Evolutionary conservation across 2,888 invertebrate genomes (phyloP), one percentile per base, ranked within the genome.

Genomic region (Ochropleura plecta): DNA sequence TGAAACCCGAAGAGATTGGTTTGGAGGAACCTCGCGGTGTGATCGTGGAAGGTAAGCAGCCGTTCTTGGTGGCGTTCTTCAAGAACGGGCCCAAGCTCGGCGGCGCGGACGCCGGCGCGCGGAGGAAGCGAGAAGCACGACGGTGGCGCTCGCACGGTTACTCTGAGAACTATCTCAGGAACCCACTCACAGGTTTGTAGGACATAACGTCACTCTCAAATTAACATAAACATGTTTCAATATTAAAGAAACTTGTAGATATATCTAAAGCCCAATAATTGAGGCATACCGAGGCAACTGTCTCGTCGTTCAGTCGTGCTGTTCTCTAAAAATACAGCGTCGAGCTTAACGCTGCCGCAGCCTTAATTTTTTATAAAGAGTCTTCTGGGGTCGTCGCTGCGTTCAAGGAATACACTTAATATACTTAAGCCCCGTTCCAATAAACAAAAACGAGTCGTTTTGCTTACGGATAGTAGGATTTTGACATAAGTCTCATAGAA

Each of bases 51-150:
- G 98, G 98, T 83, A 98, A 98, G 87, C 98, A 99, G 91, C 99
- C 99, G 0, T 99, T 99, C 93, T 97, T 99, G 97, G 99, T 99
- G 14, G 99, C 98, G 0, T 99, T 98, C 93, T 97, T 98, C 91
- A 98, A 98, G 91, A 98, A 97, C 76, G 97, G 97, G 0, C 97
- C 97, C 0, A 96, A 95, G 78, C 93, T 97, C 5, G 93, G 93
- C 49, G 90, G 90, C n/a, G 93, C 97, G 4, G 97, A 97, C 87
- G 95, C 95, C 0, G 96, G 97, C 83, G 96, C 97, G 78, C 94
- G 97, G 86, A 94, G 97, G 85, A 97, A 97, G 91, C 96, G 93
- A 76, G 97, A 95, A 93, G 97, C 96, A 78, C 96, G 97, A 88
- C 96, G 97, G 85, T 97, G 97, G 95, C 95, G 96, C 0, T 95